Percentiles rank a stretch among this genome's conserved stretches.
Evolutionary conservation across 2,797 vertebrate genomes (phyloP).

Genomic region (Sebastes diploproa): DNA sequence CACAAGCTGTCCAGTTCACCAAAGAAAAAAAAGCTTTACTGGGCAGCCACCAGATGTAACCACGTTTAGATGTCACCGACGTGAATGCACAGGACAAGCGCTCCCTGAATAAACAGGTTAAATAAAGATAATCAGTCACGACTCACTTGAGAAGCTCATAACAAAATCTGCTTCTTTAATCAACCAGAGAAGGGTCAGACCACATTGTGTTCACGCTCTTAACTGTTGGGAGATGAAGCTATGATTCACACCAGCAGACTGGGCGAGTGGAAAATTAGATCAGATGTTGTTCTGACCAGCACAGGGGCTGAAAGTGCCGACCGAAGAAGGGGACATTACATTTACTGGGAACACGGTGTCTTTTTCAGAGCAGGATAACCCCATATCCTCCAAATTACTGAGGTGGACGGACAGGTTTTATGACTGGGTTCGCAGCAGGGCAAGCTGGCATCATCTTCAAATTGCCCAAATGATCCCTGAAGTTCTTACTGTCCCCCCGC

Average conservation of each 20-base stretch:
- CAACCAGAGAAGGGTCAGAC: neutral
- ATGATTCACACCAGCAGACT: conserved; percentile 16
- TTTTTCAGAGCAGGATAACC: conserved; percentile 13
- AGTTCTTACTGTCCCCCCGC: neutral
- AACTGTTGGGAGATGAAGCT: conserved; percentile 20
- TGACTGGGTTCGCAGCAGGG: neutral
- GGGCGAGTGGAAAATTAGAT: conserved; percentile 12
- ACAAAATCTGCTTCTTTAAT: neutral
- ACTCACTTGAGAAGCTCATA: neutral
- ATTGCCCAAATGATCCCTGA: neutral
- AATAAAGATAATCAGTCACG: neutral
- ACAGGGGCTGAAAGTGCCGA: conserved; percentile 12
- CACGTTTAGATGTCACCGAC: neutral
- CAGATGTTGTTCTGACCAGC: conserved; percentile 27
- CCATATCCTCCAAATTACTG: neutral
- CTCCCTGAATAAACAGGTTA: neutral
- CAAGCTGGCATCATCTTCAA: neutral
- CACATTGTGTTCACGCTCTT: conserved; percentile 13
- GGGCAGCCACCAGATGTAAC: neutral
- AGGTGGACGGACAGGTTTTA: neutral
- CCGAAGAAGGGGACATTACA: neutral
- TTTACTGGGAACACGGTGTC: conserved; percentile 38
- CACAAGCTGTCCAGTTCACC: neutral
- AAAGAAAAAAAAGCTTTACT: neutral
- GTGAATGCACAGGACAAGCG: neutral